Conservation (phyloP, 2,113 vertebrate species). For the Anhinga anhinga region DNA sequence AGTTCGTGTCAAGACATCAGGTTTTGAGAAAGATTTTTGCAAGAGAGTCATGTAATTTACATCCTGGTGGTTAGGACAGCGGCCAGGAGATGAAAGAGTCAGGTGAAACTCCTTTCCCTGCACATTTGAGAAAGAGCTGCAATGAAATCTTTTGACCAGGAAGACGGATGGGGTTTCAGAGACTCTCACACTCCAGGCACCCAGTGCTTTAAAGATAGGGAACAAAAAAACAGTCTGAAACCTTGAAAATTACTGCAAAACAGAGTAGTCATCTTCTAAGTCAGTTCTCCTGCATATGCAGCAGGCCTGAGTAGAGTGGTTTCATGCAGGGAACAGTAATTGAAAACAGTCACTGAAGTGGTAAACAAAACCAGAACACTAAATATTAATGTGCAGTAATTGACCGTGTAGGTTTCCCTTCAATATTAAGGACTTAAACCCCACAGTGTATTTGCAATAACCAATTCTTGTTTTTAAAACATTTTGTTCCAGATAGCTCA, state of each 20-base stretch:
- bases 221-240: not conserved
- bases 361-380: conserved; percentile 46
- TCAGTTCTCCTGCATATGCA: conserved; percentile 10
- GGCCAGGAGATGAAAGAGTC: not conserved
- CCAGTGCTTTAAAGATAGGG: not conserved
- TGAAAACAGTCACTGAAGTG: conserved; percentile 57
- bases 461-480: conserved; percentile 35
- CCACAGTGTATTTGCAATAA: conserved; percentile 30
- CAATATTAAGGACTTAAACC: conserved; percentile 29
- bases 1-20: not conserved
- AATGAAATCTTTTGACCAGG: not conserved
- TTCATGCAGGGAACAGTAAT: conserved; percentile 49
- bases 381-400: conserved; percentile 43
- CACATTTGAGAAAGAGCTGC: not conserved
- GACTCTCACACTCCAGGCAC: not conserved
- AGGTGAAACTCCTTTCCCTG: conserved; percentile 1
- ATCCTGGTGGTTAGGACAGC: not conserved
- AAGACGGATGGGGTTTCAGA: not conserved
- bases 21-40: conserved; percentile 18
- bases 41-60: not conserved
- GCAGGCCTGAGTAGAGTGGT: conserved; percentile 19
- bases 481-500: conserved; percentile 45
- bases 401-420: conserved; percentile 15
- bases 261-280: conserved; percentile 18
- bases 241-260: conserved; percentile 32